These are phyloP conservation scores for Heterotilapia buettikoferi DNA, from an alignment of 2,113 vertebrate genomes.

Conservation along the genomic window DNA sequence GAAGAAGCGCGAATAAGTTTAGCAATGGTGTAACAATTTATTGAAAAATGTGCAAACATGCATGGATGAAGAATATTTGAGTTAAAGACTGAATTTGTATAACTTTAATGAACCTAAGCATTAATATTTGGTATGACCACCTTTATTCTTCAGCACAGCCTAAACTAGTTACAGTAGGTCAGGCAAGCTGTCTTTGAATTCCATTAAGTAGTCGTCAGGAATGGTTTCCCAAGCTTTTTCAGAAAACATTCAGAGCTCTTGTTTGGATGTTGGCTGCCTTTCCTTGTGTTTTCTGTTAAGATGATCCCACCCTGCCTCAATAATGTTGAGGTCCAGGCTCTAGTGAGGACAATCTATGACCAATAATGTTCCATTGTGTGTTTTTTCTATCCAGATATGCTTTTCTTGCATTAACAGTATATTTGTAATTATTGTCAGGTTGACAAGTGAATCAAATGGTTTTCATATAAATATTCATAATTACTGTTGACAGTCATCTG, in stretches of 20 bases:
- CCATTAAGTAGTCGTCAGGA: neutral
- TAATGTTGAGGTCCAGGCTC: neutral
- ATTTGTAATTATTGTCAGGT: neutral
- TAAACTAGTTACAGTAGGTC: neutral
- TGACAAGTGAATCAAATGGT: neutral
- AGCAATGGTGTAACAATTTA: neutral
- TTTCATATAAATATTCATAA: neutral
- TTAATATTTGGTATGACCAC: neutral
- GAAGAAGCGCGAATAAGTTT: fast-evolving
- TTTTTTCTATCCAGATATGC: neutral
- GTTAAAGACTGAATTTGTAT: neutral
- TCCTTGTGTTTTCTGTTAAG: neutral
- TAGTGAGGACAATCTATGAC: neutral
- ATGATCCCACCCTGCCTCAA: neutral
- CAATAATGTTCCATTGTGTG: neutral
- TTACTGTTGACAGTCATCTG: neutral
- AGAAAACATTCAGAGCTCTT: neutral
- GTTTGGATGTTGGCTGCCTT: neutral
- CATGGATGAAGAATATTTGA: neutral
- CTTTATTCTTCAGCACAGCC: neutral
- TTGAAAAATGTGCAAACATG: neutral
- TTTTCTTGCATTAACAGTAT: neutral
- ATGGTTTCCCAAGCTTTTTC: neutral
- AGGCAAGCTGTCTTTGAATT: neutral
- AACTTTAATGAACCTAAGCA: neutral